phyloP scores from a whole-genome alignment of 2,113 vertebrate genomes.

The human (Homo sapiens) region DNA sequence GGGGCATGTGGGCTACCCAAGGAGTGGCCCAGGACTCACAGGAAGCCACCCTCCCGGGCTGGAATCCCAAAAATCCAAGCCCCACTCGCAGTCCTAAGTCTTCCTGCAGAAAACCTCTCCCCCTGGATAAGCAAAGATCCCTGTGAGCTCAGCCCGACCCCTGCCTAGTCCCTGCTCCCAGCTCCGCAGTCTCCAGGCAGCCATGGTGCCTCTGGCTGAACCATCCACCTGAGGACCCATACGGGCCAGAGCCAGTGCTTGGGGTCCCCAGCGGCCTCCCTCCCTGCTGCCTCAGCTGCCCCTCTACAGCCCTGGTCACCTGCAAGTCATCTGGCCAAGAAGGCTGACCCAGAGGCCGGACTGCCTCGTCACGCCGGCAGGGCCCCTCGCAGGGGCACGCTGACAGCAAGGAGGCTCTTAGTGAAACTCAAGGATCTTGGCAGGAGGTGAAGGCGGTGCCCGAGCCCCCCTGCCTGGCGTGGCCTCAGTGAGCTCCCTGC shows the following conservation, averaged over 20 bases:
- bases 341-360: background rate
- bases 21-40: background rate
- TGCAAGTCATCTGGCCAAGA: background rate
- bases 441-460: background rate
- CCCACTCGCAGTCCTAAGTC: background rate
- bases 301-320: background rate
- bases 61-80: background rate
- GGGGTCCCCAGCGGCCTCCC: background rate
- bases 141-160: background rate
- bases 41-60: background rate
- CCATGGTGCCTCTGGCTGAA: background rate
- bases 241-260: fast-evolving
- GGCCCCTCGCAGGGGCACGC: background rate
- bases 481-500: too few relatives aligned
- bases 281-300: background rate
- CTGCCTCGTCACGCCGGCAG: background rate
- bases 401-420: background rate
- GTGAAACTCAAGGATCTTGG: background rate
- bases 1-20: background rate
- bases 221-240: background rate
- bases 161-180: background rate
- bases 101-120: background rate
- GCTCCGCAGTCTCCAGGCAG: background rate
- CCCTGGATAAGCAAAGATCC: too few relatives aligned
- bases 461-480: background rate